Percentiles rank a stretch among this genome's conserved stretches.
phyloP scores from a whole-genome alignment of 1,140 invertebrate genomes.

The Coptotermes formosanus region DNA sequence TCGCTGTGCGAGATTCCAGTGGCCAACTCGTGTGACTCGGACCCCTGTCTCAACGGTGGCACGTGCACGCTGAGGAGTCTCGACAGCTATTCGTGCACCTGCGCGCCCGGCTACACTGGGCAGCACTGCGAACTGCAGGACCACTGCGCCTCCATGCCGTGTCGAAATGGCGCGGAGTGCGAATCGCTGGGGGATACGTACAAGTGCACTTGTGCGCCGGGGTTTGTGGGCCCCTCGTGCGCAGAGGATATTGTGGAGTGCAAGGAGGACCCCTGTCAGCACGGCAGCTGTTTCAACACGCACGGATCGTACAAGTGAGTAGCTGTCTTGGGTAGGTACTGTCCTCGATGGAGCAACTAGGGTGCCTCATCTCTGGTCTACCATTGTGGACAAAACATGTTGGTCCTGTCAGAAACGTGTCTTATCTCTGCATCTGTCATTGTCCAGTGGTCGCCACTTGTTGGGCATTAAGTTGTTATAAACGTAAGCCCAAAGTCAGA shows the following conservation, averaged over 20 bases:
- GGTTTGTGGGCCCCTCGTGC: slow-evolving; percentile 83
- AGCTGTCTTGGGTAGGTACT: background rate
- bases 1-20: slow-evolving; percentile 90
- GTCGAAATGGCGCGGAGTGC: slow-evolving; percentile 83
- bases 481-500: too few species aligned
- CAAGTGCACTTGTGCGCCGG: slow-evolving; percentile 79
- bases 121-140: slow-evolving; percentile 83
- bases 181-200: slow-evolving; percentile 70
- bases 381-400: too few species aligned
- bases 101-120: slow-evolving; percentile 81
- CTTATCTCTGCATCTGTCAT: too few species aligned
- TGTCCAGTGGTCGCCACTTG: too few species aligned
- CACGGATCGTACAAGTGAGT: slow-evolving; percentile 88
- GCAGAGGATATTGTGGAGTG: slow-evolving; percentile 90
- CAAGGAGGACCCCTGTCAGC: slow-evolving; percentile 68
- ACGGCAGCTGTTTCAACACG: slow-evolving; percentile 80
- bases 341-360: too few species aligned
- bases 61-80: slow-evolving; percentile 76
- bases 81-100: slow-evolving; percentile 77
- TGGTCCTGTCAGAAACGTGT: too few species aligned
- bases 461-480: too few species aligned
- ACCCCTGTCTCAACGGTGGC: slow-evolving; percentile 83
- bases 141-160: slow-evolving; percentile 84
- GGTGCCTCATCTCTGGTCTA: too few species aligned
- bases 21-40: slow-evolving; percentile 84